Base-by-base conservation (phyloP, 1,140 invertebrate species). In the Drosophila erecta region DNA sequence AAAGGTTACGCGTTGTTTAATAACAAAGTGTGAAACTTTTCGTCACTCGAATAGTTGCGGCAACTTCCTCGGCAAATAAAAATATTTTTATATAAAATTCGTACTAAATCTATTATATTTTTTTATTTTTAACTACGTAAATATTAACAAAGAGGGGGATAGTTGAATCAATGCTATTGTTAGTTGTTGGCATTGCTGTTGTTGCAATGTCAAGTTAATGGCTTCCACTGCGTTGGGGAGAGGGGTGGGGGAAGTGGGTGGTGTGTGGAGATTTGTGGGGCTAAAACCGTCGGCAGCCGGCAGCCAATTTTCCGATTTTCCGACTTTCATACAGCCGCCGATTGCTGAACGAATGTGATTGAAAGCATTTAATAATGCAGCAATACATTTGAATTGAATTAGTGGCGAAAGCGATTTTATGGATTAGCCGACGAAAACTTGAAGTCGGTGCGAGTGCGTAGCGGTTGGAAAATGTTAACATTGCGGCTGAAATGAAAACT, bases 151-250 rank as follows among this genome's bases (percentile, higher is more conserved):
- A 30, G 0, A 7, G n/a, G n/a, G n/a, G n/a, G n/a, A n/a, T 30
- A 1, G 7, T 8, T 7, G 7, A 2, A 2, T 56, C 56, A 73
- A 64, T 80, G 79, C 62, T 79, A 49, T 74, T 74, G 47, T 53
- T 64, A 38, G 72, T 40, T 24, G 43, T 7, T 12, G 41, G 22
- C 12, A 12, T 35, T 51, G 38, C 46, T 49, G 17, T 47, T 57
- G 71, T 84, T 79, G 76, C 74, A 80, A 85, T 85, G 80, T 79
- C 81, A 84, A 84, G 80, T 84, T 81, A 84, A 80, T 84, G 80
- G 81, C 78, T 80, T 61, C 44, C 37, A 46, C 50, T 54, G 40
- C 38, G 55, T 50, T 43, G 57, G 22, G 15, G 41, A 30, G 33
- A 12, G n/a, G 15, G 40, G 44, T 37, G 33, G 12, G 11, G 10